Base-by-base conservation (phyloP, 2,888 invertebrate genomes). In the Microdon myrmicae region DNA sequence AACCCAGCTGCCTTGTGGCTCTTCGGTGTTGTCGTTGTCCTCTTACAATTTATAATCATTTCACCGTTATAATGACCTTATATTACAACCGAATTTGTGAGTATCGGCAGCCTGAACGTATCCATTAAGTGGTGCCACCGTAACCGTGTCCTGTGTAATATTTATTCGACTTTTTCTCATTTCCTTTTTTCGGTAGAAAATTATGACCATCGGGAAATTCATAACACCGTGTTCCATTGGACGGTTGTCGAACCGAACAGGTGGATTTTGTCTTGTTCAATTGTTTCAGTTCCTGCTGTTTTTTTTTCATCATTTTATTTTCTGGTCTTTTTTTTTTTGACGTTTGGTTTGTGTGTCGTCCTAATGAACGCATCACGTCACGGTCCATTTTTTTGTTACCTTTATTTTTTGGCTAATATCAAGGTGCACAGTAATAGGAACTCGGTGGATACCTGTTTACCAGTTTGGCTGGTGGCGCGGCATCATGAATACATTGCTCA, bases 371-470 rank as follows among this genome's bases (percentile, higher is more conserved):
- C 45, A 47, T 44, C 14, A 13, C 56, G 64, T 64, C 56, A 64
- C 51, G 51, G 64, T 47, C 45, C 41, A 64, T 56, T 56, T n/a
- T n/a, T n/a, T n/a, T n/a, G n/a, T n/a, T n/a, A n/a, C n/a, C n/a
- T n/a, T n/a, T n/a, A n/a, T n/a, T n/a, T 64, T 58, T 58, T 53
- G 58, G 58, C 58, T 66, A 66, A 66, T 66, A 58, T 54, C 66
- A 66, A 66, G 66, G 66, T 66, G 66, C 53, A 58, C 53, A 38
- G 28, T 58, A 58, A 66, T 66, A 56, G 58, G 28, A 22, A 39
- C 43, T 53, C 49, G 45, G 49, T 28, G 43, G 51, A 47, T 51
- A 56, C 64, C 31, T 37, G 56, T 64, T 51, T 17, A 39, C 28
- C 38, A 17, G 44, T 34, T 49, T 45, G 55, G 48, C 48, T 48